Base-by-base conservation (phyloP, 2,888 invertebrate species). In the Nemurella pictetii region DNA sequence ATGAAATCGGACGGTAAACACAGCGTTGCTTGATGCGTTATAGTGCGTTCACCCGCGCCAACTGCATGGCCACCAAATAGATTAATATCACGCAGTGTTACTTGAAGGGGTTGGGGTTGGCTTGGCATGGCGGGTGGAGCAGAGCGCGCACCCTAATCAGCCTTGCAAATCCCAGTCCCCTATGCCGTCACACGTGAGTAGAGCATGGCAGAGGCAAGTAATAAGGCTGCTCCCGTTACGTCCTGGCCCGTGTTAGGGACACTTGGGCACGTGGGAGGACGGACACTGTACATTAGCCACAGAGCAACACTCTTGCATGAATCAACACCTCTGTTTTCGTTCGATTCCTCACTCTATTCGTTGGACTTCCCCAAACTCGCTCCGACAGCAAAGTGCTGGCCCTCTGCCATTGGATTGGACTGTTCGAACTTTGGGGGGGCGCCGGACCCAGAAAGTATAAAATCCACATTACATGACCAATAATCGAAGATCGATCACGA, bases 371-470 rank as follows among this genome's bases (percentile, higher is more conserved):
- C 55, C 55, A 55, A 55, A 55, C 55, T 3, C 55, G 55, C 55
- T 55, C 55, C 9, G 3, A 12, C 20, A 12, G 55, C 55, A 55
- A 55, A 3, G 55, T 12, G 55, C 55, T 55, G 55, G 55, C 55
- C 55, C 55, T 12, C 1, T 55, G 55, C 55, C 55, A 55, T 55
- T 55, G 5, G 55, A 20, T 12, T 20, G n/a, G 9, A 55, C 15
- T 3, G n/a, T n/a, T n/a, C n/a, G 55, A 55, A 55, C 55, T 55
- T 55, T 55, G 15, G 75, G 27, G 55, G 75, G 83, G 83, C 83
- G 36, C 73, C 83, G 75, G 72, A 74, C 83, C 29, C 74, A 74
- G 75, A 83, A 32, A 55, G 12, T 55, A n/a, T 55, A 55, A 20
- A 20, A 3, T 9, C 4, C 55, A 55, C 55, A 7, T 2, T 55